Evolutionary conservation across 1,140 invertebrate species (phyloP).

Genomic region (Matsumurasca onukii): DNA sequence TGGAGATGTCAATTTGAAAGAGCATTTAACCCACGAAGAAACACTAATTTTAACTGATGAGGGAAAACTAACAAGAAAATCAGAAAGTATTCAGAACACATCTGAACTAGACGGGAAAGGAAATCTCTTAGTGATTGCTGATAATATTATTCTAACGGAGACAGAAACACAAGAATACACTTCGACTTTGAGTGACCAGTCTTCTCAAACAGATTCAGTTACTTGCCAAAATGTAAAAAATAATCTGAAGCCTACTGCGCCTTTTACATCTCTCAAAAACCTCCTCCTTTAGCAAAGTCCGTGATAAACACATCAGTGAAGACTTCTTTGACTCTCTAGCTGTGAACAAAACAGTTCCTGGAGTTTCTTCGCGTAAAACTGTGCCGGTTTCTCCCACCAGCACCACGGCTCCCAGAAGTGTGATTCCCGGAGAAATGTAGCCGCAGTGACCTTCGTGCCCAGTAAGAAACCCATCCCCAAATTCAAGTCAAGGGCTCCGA

Average conservation of each 20-base stretch:
- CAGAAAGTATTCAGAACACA: too few relatives aligned
- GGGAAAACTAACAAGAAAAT: too few relatives aligned
- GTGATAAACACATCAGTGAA: not conserved
- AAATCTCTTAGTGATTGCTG: too few relatives aligned
- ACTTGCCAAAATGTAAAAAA: not conserved
- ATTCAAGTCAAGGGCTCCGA: too few relatives aligned
- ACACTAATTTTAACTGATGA: too few relatives aligned
- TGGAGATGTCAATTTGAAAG: constrained; percentile 29
- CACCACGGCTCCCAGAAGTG: not conserved
- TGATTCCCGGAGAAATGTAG: constrained; percentile 37
- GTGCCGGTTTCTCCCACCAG: constrained; percentile 17
- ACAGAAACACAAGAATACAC: not conserved
- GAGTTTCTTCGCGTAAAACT: not conserved
- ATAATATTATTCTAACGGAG: too few relatives aligned
- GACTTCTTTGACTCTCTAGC: not conserved
- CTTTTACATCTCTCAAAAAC: not conserved
- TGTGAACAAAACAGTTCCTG: not conserved
- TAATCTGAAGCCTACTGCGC: not conserved
- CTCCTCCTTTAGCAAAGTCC: not conserved
- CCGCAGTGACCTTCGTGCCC: constrained; percentile 35
- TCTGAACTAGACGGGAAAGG: too few relatives aligned
- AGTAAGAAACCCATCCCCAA: constrained; percentile 19
- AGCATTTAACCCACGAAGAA: constrained; percentile 28
- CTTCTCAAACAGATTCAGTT: constrained; percentile 27
- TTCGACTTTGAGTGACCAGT: not conserved